phyloP scores from a whole-genome alignment of 2,113 vertebrate species.

The Rhea americana region DNA sequence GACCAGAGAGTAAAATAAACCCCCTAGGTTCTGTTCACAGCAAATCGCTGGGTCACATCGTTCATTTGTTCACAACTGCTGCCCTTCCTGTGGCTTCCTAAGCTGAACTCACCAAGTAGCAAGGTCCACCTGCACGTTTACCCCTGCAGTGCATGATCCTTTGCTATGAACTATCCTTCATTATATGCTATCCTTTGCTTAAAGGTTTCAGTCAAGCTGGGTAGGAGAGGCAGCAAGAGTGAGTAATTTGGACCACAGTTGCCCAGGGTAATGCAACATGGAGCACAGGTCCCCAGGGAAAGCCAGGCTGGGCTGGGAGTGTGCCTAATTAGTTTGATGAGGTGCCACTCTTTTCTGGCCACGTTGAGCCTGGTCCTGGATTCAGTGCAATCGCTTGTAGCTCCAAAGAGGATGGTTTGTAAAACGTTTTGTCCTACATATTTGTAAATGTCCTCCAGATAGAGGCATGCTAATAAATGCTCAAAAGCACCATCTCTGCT shows the following conservation, averaged over 20 bases:
- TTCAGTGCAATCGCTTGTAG: neutral
- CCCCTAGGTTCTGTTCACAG: neutral
- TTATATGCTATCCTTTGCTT: neutral
- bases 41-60: neutral
- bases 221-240: neutral
- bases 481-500: neutral
- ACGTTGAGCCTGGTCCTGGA: neutral
- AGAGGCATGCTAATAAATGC: neutral
- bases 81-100: neutral
- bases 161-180: rapidly evolving
- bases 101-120: rapidly evolving
- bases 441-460: neutral
- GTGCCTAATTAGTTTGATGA: neutral
- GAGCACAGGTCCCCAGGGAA: neutral
- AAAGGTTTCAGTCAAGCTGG: neutral
- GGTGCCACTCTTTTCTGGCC: neutral
- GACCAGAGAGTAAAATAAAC: neutral
- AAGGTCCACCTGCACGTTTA: neutral
- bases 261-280: neutral
- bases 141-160: no score
- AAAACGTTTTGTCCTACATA: neutral
- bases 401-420: neutral
- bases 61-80: neutral
- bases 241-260: no score
- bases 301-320: neutral